Evolutionary conservation across 1,140 invertebrate species (phyloP).

Genomic region (Cydia fagiglandana): DNA sequence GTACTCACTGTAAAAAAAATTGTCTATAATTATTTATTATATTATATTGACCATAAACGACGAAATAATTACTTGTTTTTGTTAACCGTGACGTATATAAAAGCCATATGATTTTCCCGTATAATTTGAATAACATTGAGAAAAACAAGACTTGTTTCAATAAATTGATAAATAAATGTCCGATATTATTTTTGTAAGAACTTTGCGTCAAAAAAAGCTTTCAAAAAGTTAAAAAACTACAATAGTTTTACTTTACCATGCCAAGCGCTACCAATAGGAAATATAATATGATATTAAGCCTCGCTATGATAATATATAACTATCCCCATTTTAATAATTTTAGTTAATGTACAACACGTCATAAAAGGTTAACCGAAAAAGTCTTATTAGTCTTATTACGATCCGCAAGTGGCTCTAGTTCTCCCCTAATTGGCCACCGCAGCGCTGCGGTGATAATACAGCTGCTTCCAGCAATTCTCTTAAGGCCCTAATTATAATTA

Average conservation of each 20-base stretch:
- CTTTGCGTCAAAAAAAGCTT: background rate
- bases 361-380: background rate
- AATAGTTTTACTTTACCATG: too few relatives aligned
- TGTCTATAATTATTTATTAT: too few relatives aligned
- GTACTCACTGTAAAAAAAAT: too few relatives aligned
- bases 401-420: background rate
- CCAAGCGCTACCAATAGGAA: background rate
- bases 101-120: background rate
- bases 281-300: background rate
- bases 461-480: slow-evolving; percentile 54
- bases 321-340: background rate
- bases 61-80: background rate
- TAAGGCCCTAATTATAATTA: slow-evolving; percentile 55
- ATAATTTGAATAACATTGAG: background rate
- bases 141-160: background rate
- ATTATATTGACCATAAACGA: too few relatives aligned
- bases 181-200: background rate
- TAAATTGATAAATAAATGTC: background rate
- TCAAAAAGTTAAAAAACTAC: background rate
- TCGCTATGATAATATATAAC: background rate
- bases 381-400: slow-evolving; percentile 11
- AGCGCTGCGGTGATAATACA: slow-evolving; percentile 47
- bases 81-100: background rate
- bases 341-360: background rate
- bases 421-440: slow-evolving; percentile 35